phyloP scores from a whole-genome alignment of 2,888 invertebrate species.

The Mesorhabditis belari region DNA sequence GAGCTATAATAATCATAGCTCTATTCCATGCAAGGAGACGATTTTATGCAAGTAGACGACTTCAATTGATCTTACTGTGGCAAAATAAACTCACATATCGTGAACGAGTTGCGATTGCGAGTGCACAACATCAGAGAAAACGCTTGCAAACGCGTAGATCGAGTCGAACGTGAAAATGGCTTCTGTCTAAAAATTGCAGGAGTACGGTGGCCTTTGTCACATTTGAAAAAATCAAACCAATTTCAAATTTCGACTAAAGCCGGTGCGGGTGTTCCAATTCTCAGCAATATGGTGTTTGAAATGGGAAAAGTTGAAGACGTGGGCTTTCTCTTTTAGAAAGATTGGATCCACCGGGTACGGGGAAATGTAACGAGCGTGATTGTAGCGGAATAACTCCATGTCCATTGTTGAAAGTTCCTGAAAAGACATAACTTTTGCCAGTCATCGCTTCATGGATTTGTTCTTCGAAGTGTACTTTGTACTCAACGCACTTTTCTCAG shows the following conservation, averaged over 20 bases:
- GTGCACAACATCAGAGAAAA: conserved; percentile 1
- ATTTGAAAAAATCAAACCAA: no score
- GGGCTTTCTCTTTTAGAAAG: conserved; percentile 27
- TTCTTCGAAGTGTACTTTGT: no score
- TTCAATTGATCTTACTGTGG: neutral
- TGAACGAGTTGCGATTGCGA: neutral
- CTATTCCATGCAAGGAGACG: no score
- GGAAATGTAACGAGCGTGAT: conserved; percentile 51
- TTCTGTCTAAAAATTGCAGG: conserved; percentile 21
- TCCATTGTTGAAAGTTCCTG: conserved; percentile 48
- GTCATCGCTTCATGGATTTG: no score
- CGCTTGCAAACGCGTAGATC: conserved; percentile 34
- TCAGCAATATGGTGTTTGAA: conserved; percentile 22
- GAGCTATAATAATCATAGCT: no score
- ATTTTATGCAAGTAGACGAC: no score
- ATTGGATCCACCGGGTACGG: conserved; percentile 39
- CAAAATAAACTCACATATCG: neutral
- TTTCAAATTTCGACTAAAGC: conserved; percentile 22
- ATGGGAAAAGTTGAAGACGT: conserved; percentile 29
- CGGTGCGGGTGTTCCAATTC: conserved; percentile 26
- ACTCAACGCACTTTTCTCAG: no score
- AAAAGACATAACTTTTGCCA: neutral
- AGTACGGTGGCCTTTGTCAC: neutral
- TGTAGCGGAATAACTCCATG: conserved; percentile 51
- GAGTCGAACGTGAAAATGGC: conserved; percentile 39